Base-by-base conservation (phyloP, 2,888 invertebrate genomes). In the Lithophane leautieri region DNA sequence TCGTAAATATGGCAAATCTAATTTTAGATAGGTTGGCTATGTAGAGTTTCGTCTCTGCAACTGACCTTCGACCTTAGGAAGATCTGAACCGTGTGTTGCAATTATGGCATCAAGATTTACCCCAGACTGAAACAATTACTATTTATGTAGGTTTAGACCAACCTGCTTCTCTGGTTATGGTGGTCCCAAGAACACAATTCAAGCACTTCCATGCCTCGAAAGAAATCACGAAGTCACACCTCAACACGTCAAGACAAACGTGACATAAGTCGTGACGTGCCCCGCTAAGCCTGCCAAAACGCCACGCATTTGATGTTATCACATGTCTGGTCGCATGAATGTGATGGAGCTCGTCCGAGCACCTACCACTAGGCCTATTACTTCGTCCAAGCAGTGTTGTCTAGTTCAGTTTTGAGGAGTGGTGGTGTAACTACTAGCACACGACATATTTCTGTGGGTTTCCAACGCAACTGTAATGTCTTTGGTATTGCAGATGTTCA, bases 221-320 rank as follows among this genome's bases (percentile, higher is more conserved):
- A 56, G 6, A 56, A 25, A 25, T 25, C 14, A 25, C 25, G 25
- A 25, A 25, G 1, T 56, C 58, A 7, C 8, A 56, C 3, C 28
- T 7, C 19, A 60, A 6, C 62, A 47, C 66, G 28, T 40, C 52
- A 44, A 58, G 7, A 62, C 14, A 62, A 74, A 75, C 79, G 62
- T 73, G 84, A 25, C 58, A 8, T 19, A 14, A 25, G 50, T 71
- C 54, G 34, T 83, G 78, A 58, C 61, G 44, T 47, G 47, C 16
- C 47, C 50, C 28, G n/a, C 16, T 75, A 81, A 79, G 40, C 66
- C 65, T 44, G 34, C 75, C 70, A 34, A 80, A 73, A 14, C 19
- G 2, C n/a, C n/a, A 0, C 11, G 28, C 63, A 60, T 54, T 60
- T n/a, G n/a, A n/a, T 47, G 67, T 16, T 14, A 6, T 71, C 80